phyloP scores from a whole-genome alignment of 1,140 invertebrate species.

The Metopolophium dirhodum region DNA sequence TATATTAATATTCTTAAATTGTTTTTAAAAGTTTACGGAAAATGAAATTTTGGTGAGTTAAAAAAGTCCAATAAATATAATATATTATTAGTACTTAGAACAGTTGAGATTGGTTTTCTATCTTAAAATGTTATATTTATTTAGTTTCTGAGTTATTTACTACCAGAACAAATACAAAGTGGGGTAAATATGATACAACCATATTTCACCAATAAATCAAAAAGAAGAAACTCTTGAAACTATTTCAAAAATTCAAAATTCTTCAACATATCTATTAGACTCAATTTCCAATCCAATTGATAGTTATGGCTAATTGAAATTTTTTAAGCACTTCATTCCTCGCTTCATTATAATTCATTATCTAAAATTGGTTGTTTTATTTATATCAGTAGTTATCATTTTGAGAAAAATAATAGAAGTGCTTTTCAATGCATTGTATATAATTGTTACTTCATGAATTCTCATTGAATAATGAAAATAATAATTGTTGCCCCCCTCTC shows the following conservation, averaged over 20 bases:
- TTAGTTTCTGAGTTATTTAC: background rate
- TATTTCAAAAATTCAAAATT: background rate
- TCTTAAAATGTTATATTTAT: background rate
- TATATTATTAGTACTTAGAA: background rate
- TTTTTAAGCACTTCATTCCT: background rate
- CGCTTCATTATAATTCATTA: background rate
- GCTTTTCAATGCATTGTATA: background rate
- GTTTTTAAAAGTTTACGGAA: slow-evolving; percentile 32
- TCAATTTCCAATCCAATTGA: background rate
- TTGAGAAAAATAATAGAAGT: no score
- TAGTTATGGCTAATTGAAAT: background rate
- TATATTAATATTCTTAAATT: background rate
- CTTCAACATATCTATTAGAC: background rate
- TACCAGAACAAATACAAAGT: background rate
- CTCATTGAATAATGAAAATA: background rate
- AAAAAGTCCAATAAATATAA: background rate
- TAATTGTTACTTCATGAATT: background rate
- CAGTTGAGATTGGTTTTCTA: background rate
- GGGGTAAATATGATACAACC: background rate
- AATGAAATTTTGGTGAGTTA: slow-evolving; percentile 33
- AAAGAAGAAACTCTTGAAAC: background rate
- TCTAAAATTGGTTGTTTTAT: background rate
- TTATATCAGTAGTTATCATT: background rate
- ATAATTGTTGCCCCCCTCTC: background rate
- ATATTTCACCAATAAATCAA: no score